Evolutionary conservation across 2,113 vertebrate genomes (phyloP), one percentile per base, ranked within the genome.

Genomic region (Brachyhypopomus gauderio): DNA sequence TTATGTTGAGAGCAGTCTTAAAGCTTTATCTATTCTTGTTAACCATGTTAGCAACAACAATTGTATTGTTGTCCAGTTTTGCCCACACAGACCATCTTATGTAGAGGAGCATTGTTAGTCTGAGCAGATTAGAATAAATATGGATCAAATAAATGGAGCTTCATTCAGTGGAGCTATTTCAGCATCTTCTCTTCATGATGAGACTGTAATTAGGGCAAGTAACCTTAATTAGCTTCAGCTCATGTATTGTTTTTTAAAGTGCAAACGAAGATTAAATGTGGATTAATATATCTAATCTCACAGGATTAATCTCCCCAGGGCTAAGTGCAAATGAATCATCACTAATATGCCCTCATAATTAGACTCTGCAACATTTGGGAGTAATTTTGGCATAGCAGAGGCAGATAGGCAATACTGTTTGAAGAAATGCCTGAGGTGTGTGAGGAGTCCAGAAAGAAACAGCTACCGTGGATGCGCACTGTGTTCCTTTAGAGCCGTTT

Each of bases 231-330:
- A 76, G 64, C 77, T 76, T 27, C 48, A 36, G 41, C 45, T 34
- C 41, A 45, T 11, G 19, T 71, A 48, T 79, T 72, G 64, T 76
- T 80, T 63, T 52, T 52, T 12, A 71, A 84, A 75, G 58, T 63
- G 81, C 38, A 27, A 20, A 75, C 70, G 77, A 63, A 71, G 72
- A 79, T 80, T 70, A 80, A 77, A 74, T 11, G 56, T 36, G 27
- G 66, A 71, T 83, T 79, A 48, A 72, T 76, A 71, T 30, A 17
- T 80, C 66, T 74, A 80, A 71, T 84, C 72, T 30, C 79, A 25
- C 60, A 80, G 64, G 77, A 71, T 79, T 75, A 74, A 22, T 58
- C 60, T 23, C 72, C 66, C 36, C 67, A 20, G 77, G 77, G 34
- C 25, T 59, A 70, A 72, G 23, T 30, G 52, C 45, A 72, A 80